phyloP scores from a whole-genome alignment of 2,888 invertebrate genomes.

The Cheilosia grossa region DNA sequence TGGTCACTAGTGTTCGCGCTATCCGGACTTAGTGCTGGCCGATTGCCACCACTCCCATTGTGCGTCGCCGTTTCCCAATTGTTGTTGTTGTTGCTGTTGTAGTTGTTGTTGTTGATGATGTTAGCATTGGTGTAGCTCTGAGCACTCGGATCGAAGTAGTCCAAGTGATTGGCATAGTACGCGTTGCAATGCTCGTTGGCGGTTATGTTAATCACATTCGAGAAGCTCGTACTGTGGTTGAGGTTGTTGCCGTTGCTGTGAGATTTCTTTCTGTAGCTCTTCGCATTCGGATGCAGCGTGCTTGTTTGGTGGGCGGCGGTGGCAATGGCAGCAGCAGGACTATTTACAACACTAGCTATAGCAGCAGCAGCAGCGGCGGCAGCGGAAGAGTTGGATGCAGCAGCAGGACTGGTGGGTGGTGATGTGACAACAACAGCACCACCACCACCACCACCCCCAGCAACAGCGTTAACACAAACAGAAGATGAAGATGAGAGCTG shows the following conservation, averaged over 20 bases:
- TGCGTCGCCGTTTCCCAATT: slow-evolving; percentile 42
- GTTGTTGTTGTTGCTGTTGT: not conserved
- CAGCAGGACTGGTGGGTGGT: slow-evolving; percentile 68
- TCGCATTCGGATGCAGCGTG: slow-evolving; percentile 32
- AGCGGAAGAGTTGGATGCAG: slow-evolving; percentile 49
- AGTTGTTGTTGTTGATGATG: no score
- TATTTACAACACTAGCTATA: slow-evolving; percentile 45
- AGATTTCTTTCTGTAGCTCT: slow-evolving; percentile 41
- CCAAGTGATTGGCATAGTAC: slow-evolving; percentile 63
- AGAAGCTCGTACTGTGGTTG: slow-evolving; percentile 65
- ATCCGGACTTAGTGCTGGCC: slow-evolving; percentile 75
- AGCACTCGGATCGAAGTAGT: slow-evolving; percentile 59
- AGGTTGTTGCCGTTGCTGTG: slow-evolving; percentile 53
- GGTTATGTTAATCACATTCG: slow-evolving; percentile 66
- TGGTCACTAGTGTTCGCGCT: slow-evolving; percentile 76
- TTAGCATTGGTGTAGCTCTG: slow-evolving; percentile 29
- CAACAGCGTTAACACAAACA: slow-evolving; percentile 61
- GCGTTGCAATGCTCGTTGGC: slow-evolving; percentile 66
- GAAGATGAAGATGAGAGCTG: slow-evolving; percentile 67
- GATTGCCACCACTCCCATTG: slow-evolving; percentile 75
- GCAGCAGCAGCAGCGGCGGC: slow-evolving; percentile 31
- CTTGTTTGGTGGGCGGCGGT: slow-evolving; percentile 44
- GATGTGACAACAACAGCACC: slow-evolving; percentile 48
- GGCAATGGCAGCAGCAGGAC: slow-evolving; percentile 63
- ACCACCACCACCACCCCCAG: slow-evolving; percentile 53